Conservation (phyloP, 2,797 vertebrate species). For the Channallabes apus region DNA sequence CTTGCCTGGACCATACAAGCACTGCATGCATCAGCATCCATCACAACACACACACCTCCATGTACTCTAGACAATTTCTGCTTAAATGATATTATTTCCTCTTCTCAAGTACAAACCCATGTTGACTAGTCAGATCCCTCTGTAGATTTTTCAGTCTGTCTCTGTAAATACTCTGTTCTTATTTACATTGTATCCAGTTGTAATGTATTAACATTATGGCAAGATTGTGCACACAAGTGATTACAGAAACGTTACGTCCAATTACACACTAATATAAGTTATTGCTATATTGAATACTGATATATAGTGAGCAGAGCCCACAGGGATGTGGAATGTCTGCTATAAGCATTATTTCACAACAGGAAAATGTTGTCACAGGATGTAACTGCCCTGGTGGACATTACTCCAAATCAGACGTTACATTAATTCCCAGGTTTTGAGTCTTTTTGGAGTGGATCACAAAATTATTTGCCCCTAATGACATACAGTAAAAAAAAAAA, state of each 20-base stretch:
- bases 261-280: constrained; percentile 68
- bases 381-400: constrained; percentile 17
- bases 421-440: constrained; percentile 45
- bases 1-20: constrained; percentile 32
- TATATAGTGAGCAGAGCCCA: constrained; percentile 29
- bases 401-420: constrained; percentile 25
- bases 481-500: background rate
- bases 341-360: constrained; percentile 52
- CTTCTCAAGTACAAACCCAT: background rate
- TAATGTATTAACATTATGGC: constrained; percentile 72
- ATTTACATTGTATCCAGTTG: constrained; percentile 61
- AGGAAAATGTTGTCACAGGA: constrained; percentile 23
- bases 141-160: constrained; percentile 12
- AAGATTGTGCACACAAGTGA: constrained; percentile 52
- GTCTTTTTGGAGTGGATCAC: constrained; percentile 29
- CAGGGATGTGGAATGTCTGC: constrained; percentile 31
- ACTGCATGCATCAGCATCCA: constrained; percentile 45
- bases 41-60: constrained; percentile 41
- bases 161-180: constrained; percentile 14
- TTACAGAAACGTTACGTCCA: constrained; percentile 73
- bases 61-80: constrained; percentile 7
- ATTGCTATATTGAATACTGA: constrained; percentile 21
- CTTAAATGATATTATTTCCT: constrained; percentile 20
- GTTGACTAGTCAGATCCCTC: constrained; percentile 40
- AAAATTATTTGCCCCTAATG: background rate